Evolutionary conservation across 2,888 invertebrate species (phyloP).

Genomic region (Quadroppia sp.): DNA sequence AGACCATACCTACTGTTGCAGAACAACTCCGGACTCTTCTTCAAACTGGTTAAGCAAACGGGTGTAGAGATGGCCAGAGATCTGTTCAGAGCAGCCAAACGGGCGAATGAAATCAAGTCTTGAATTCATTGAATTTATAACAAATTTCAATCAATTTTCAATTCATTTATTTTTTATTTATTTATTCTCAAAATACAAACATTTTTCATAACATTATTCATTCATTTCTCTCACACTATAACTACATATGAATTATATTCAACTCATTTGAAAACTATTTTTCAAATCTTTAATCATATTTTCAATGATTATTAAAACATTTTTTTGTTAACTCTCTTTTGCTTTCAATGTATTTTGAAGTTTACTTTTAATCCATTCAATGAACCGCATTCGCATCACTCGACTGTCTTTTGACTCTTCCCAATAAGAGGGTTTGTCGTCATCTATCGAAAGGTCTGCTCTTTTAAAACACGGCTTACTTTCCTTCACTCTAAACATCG

Average conservation of each 20-base stretch:
- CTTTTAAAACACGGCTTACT: neutral
- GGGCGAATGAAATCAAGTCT: neutral
- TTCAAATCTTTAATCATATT: no score
- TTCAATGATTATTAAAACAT: no score
- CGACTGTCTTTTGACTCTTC: neutral
- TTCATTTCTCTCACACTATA: no score
- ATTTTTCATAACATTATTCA: no score
- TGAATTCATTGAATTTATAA: no score
- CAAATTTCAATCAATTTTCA: no score
- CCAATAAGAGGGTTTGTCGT: neutral
- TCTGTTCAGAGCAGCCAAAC: slow-evolving; percentile 25
- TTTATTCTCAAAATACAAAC: no score
- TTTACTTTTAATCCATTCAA: slow-evolving; percentile 1
- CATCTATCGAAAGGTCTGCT: neutral
- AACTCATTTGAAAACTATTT: no score
- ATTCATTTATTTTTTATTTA: no score
- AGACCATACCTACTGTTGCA: slow-evolving; percentile 35
- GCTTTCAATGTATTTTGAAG: neutral
- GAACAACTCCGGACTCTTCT: slow-evolving; percentile 28
- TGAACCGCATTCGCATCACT: neutral
- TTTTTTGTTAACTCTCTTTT: neutral
- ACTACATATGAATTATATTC: no score
- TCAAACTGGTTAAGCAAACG: slow-evolving; percentile 36
- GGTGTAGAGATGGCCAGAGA: slow-evolving; percentile 22
- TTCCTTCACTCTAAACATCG: slow-evolving; percentile 9